These are phyloP conservation scores for Phalacrocorax pelagicus DNA, from an alignment of 2,113 vertebrate species.

Conservation along the genomic window DNA sequence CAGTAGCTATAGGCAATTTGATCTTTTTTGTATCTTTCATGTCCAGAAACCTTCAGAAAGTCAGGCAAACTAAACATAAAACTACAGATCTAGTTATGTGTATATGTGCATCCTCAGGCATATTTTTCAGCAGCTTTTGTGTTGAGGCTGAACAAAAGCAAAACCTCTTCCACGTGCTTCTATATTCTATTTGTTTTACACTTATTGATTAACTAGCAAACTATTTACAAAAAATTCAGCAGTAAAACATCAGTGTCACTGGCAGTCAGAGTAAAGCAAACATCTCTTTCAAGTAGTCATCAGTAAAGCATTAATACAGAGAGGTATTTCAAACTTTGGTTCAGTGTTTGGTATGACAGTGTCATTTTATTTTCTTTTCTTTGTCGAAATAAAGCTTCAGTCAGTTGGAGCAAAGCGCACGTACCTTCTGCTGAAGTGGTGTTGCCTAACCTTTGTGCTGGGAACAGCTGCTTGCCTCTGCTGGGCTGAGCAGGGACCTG, in stretches of 20 bases:
- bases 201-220: slow-evolving; percentile 8
- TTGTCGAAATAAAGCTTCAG: neutral
- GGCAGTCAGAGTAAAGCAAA: neutral
- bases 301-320: neutral
- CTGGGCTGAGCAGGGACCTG: neutral
- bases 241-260: neutral
- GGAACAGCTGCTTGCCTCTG: neutral
- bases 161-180: neutral
- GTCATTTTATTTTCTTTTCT: neutral
- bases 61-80: neutral
- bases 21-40: neutral
- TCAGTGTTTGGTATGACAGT: neutral
- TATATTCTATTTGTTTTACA: neutral
- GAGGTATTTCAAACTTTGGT: neutral
- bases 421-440: neutral
- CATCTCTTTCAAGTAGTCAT: neutral
- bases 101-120: neutral
- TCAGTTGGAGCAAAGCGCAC: neutral
- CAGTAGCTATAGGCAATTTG: neutral
- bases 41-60: neutral
- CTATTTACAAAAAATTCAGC: neutral
- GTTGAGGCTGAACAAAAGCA: neutral
- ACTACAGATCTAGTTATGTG: neutral
- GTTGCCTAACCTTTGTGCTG: neutral
- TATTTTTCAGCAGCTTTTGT: neutral